phyloP scores from a whole-genome alignment of 2,797 vertebrate genomes.

The Arremon aurantiirostris region DNA sequence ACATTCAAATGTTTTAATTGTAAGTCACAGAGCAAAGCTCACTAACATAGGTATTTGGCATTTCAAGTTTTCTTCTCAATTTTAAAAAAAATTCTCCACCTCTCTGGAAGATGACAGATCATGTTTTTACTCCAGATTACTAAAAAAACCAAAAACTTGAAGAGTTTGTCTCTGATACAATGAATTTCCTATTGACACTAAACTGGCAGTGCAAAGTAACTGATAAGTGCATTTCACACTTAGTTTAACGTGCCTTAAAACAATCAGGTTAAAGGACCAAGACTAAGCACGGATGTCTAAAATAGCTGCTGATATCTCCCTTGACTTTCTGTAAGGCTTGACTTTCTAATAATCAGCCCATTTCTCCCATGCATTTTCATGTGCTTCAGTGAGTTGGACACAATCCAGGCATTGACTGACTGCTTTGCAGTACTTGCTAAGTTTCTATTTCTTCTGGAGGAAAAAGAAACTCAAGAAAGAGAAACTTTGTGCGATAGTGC shows the following conservation, averaged over 20 bases:
- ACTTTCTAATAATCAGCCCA: constrained; percentile 11
- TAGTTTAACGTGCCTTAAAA: constrained; percentile 22
- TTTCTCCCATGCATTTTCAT: constrained; percentile 22
- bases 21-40: background rate
- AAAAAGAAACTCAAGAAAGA: constrained; percentile 62
- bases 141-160: background rate
- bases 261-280: background rate
- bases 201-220: background rate
- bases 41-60: background rate
- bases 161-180: background rate
- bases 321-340: constrained; percentile 1
- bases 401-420: constrained; percentile 22
- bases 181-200: constrained; percentile 1
- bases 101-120: background rate
- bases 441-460: constrained; percentile 65
- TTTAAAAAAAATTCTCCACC: background rate
- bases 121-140: background rate
- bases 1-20: background rate
- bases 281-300: background rate
- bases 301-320: constrained; percentile 4
- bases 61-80: background rate
- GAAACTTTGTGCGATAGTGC: constrained; percentile 24
- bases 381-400: constrained; percentile 25
- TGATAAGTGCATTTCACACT: constrained; percentile 19
- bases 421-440: constrained; percentile 16